Evolutionary conservation across 1,140 invertebrate species (phyloP).

Genomic region (Thaumetopoea pityocampa): DNA sequence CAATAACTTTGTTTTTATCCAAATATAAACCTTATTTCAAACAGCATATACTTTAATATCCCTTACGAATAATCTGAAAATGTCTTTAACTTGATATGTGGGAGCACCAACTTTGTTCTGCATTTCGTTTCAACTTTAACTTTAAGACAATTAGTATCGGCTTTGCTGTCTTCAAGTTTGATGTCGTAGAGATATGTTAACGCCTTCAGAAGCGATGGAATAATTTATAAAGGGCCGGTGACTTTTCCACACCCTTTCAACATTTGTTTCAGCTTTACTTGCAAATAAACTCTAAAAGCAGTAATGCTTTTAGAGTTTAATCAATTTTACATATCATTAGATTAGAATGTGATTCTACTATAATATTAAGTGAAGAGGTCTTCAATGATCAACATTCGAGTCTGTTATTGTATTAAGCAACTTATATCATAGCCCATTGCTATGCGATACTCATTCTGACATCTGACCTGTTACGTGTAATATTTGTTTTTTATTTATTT

Average conservation of each 20-base stretch:
- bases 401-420: too few relatives aligned
- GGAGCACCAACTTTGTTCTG: conserved; percentile 8
- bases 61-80: conserved; percentile 9
- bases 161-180: conserved; percentile 1
- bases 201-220: conserved; percentile 32
- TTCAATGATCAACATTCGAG: too few relatives aligned
- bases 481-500: too few relatives aligned
- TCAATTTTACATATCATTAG: too few relatives aligned
- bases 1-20: conserved; percentile 19
- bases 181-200: conserved; percentile 19
- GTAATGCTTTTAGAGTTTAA: too few relatives aligned
- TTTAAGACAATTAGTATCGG: conserved; percentile 2
- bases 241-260: conserved; percentile 40
- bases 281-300: too few relatives aligned
- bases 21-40: conserved; percentile 20
- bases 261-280: too few relatives aligned
- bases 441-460: too few relatives aligned
- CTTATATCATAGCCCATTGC: too few relatives aligned
- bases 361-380: too few relatives aligned
- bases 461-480: too few relatives aligned
- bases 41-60: conserved; percentile 20
- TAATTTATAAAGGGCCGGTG: conserved; percentile 40
- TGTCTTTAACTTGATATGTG: conserved; percentile 22
- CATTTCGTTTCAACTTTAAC: conserved; percentile 6
- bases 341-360: too few relatives aligned